These are phyloP conservation scores for Drosophila vallismaia DNA, from an alignment of 2,888 invertebrate species.

Conservation along the genomic window DNA sequence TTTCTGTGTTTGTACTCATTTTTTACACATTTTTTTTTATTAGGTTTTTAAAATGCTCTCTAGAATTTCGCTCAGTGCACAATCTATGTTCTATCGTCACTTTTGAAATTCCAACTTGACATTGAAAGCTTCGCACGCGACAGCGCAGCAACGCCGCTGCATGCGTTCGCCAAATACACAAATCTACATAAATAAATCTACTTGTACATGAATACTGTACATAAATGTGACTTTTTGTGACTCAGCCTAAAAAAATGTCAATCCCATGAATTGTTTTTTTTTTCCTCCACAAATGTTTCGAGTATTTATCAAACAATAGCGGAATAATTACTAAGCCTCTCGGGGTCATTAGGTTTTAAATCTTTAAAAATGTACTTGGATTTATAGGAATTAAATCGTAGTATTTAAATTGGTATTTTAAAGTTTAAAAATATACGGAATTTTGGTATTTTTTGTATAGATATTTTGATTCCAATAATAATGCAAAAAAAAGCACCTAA, in stretches of 20 bases:
- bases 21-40: no score
- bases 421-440: no score
- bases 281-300: conserved; percentile 2
- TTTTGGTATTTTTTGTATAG: no score
- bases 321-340: not conserved
- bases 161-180: conserved; percentile 15
- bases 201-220: not conserved
- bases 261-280: conserved; percentile 4
- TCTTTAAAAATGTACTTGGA: not conserved
- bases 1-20: no score
- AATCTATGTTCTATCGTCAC: conserved; percentile 1
- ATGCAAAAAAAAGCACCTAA: no score
- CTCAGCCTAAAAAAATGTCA: conserved; percentile 14
- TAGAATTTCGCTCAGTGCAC: conserved; percentile 2
- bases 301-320: not conserved
- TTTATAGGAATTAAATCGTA: not conserved
- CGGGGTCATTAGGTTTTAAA: no score
- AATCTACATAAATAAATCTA: not conserved
- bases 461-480: no score
- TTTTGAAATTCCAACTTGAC: conserved; percentile 54
- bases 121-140: conserved; percentile 57
- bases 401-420: no score
- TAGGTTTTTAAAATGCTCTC: not conserved
- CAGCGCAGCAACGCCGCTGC: conserved; percentile 37
- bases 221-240: conserved; percentile 16